Conservation (phyloP, 2,113 vertebrate genomes). For the Procavia capensis region DNA sequence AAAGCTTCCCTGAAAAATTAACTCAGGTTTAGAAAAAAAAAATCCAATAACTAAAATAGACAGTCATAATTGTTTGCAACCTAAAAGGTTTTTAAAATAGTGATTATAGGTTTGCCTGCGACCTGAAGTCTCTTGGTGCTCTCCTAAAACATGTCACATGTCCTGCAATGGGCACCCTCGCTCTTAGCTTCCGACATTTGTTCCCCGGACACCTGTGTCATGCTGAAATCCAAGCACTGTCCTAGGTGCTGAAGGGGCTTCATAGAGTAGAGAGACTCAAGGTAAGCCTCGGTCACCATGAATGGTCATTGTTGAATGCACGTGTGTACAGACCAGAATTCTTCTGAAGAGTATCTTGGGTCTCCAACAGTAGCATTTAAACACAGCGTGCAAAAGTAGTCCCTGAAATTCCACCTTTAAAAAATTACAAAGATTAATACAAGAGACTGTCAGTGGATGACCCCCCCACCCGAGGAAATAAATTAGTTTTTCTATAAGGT, state of each 20-base stretch:
- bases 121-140: conserved; percentile 9
- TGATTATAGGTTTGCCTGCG: neutral
- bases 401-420: conserved; percentile 38
- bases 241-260: conserved; percentile 70
- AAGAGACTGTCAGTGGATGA: neutral
- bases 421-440: conserved; percentile 23
- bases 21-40: neutral
- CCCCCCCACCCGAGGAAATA: neutral
- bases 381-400: neutral
- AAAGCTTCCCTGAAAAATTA: conserved; percentile 29
- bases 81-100: conserved; percentile 11
- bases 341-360: neutral
- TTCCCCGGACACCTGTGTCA: neutral
- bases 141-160: neutral
- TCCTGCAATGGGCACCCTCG: neutral
- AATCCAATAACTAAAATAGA: conserved; percentile 3
- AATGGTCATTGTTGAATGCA: conserved; percentile 5
- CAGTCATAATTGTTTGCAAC: neutral
- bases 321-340: neutral
- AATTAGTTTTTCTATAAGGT: neutral
- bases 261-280: neutral
- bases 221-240: conserved; percentile 5
- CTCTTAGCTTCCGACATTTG: neutral
- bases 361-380: neutral
- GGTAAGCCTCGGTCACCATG: neutral